Evolutionary conservation across 2,888 invertebrate species (phyloP), one percentile per base, ranked within the genome.

Genomic region (Trypoxylon attenuatum): DNA sequence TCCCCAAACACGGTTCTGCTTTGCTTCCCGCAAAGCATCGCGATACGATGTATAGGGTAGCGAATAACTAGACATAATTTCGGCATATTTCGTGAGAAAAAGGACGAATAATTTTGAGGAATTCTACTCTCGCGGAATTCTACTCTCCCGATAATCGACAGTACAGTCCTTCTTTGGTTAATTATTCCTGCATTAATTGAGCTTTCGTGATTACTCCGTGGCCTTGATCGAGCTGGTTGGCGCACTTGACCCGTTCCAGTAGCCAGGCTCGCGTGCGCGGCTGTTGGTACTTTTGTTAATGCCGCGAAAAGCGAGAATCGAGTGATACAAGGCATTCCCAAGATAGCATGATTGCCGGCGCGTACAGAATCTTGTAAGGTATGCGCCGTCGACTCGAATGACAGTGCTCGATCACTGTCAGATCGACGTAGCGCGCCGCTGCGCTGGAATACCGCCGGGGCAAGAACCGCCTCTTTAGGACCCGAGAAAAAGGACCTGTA

Each of bases 321-420:
- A 69, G 65, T 65, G 76, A 76, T 77, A 77, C 78, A 69, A 73
- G 77, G 56, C 78, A 77, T 77, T 76, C 78, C 65, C 60, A 63
- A 79, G 80, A 80, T 80, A 78, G 79, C 73, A 73, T 79, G 79
- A 80, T 79, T 79, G 76, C 79, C 71, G 71, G 71, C 71, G 70
- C 77, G 74, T 77, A 74, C 74, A 80, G 80, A 74, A 79, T 76
- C 80, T 71, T 75, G 77, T 73, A 76, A 71, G 79, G 72, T 73
- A 78, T 77, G 77, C 71, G 66, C 59, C 59, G 74, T 69, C 68
- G 61, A 59, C 43, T 64, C 71, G 78, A 76, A 77, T 78, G 77
- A 78, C 77, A 78, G 77, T 76, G 61, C 76, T 78, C 79, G 78
- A 76, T 78, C 78, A 79, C 78, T 79, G 79, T 79, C 76, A 69